These are phyloP conservation scores for Balanococcus diminutus DNA, from an alignment of 2,888 invertebrate species.

Conservation along the genomic window DNA sequence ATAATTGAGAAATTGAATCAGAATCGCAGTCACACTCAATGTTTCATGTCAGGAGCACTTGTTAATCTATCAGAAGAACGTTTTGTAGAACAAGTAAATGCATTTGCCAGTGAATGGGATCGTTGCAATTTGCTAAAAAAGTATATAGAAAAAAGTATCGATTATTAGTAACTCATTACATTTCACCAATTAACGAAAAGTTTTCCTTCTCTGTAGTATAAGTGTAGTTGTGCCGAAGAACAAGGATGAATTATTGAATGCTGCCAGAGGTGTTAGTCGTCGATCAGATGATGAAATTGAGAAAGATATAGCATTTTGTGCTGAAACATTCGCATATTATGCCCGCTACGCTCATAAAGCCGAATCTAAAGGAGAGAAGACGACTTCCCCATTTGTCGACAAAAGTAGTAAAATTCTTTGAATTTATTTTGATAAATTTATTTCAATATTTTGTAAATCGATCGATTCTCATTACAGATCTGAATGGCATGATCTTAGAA, in stretches of 20 bases:
- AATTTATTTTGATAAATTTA: background rate
- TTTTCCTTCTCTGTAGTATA: background rate
- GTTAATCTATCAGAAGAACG: background rate
- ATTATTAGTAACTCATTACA: too few relatives aligned
- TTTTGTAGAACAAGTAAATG: background rate
- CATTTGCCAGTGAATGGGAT: background rate
- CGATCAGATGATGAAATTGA: background rate
- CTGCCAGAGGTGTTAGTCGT: background rate
- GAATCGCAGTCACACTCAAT: background rate
- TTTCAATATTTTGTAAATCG: background rate
- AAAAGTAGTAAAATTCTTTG: background rate
- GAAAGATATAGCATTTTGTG: background rate
- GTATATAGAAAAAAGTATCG: too few relatives aligned
- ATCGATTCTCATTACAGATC: background rate
- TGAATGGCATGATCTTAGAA: background rate
- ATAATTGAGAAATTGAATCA: background rate
- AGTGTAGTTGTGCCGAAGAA: background rate
- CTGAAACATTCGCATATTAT: background rate
- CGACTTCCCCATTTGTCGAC: too few relatives aligned
- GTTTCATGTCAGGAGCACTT: background rate
- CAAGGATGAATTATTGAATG: background rate
- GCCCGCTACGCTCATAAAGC: background rate
- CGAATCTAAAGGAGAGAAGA: background rate
- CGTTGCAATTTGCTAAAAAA: background rate
- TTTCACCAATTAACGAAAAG: too few relatives aligned